A percentile compares a stretch with the other conserved stretches of the same genome.
phyloP scores from a whole-genome alignment of 2,888 invertebrate species.

The Chorisops tibialis region DNA sequence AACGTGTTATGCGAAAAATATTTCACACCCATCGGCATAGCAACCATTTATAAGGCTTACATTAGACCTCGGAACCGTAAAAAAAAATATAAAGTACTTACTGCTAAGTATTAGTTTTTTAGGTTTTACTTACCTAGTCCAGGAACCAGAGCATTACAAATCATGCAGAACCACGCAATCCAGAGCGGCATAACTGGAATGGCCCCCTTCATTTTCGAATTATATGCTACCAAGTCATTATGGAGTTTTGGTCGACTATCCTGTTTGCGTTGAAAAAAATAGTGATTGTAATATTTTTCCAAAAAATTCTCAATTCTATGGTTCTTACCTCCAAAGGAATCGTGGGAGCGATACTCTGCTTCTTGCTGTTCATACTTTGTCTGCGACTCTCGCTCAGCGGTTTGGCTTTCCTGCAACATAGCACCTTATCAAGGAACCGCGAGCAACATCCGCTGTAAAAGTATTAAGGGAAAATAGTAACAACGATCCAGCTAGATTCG shows the following conservation, averaged over 20 bases:
- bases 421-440: slow-evolving; percentile 41
- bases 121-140: slow-evolving; percentile 64
- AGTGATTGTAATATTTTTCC: neutral
- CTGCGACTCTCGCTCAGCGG: slow-evolving; percentile 55
- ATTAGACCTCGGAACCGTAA: no score
- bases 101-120: neutral
- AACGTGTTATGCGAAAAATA: no score
- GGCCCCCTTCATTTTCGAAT: slow-evolving; percentile 84
- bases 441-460: slow-evolving; percentile 46
- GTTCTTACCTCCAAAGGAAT: slow-evolving; percentile 59
- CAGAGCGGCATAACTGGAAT: slow-evolving; percentile 86
- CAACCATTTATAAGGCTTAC: no score
- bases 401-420: slow-evolving; percentile 54
- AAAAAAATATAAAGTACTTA: no score
- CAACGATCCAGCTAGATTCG: neutral
- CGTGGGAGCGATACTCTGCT: slow-evolving; percentile 65
- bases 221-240: slow-evolving; percentile 72
- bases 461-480: neutral
- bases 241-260: slow-evolving; percentile 75
- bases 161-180: slow-evolving; percentile 82
- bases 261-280: slow-evolving; percentile 52
- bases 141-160: slow-evolving; percentile 76
- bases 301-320: neutral
- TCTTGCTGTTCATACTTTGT: slow-evolving; percentile 63
- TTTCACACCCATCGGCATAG: no score